Percentiles rank a stretch among this genome's conserved stretches.
These are phyloP conservation scores for Dynastes tityus DNA, from an alignment of 2,888 invertebrate genomes.

Conservation along the genomic window DNA sequence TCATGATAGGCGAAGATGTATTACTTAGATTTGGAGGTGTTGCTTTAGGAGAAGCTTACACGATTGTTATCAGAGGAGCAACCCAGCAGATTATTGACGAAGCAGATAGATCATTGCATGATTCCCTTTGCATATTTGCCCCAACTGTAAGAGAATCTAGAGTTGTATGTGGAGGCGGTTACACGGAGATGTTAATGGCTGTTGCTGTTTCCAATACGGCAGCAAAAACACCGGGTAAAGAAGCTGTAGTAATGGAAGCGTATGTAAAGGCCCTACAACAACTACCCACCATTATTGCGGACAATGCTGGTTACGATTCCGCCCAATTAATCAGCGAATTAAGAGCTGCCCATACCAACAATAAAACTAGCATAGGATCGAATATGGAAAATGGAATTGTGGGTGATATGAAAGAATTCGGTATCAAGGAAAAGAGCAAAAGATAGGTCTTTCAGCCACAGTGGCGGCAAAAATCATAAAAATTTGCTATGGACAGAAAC, in stretches of 20 bases:
- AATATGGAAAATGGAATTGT: constrained; percentile 93
- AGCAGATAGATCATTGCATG: constrained; percentile 98
- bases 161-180: constrained; percentile 88
- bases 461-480: constrained; percentile 98
- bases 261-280: constrained; percentile 92
- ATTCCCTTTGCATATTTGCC: constrained; percentile 96
- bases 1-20: constrained; percentile 98
- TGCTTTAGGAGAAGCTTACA: constrained; percentile 96
- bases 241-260: constrained; percentile 97
- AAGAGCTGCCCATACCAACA: constrained; percentile 88
- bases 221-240: constrained; percentile 94
- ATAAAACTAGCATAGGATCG: constrained; percentile 83
- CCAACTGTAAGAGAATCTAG: constrained; percentile 96
- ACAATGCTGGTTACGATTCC: constrained; percentile 99
- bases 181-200: constrained; percentile 98
- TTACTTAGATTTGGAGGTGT: constrained; percentile 96
- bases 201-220: constrained; percentile 90
- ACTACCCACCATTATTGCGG: constrained; percentile 96
- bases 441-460: constrained; percentile 95
- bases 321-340: constrained; percentile 94
- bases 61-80: constrained; percentile 96
- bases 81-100: constrained; percentile 99
- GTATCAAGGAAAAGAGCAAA: constrained; percentile 87
- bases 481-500: too few relatives aligned
- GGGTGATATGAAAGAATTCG: constrained; percentile 92